Evolutionary conservation across 2,113 vertebrate genomes (phyloP), one percentile per base, ranked within the genome.

Genomic region (Ariopsis seemanni): DNA sequence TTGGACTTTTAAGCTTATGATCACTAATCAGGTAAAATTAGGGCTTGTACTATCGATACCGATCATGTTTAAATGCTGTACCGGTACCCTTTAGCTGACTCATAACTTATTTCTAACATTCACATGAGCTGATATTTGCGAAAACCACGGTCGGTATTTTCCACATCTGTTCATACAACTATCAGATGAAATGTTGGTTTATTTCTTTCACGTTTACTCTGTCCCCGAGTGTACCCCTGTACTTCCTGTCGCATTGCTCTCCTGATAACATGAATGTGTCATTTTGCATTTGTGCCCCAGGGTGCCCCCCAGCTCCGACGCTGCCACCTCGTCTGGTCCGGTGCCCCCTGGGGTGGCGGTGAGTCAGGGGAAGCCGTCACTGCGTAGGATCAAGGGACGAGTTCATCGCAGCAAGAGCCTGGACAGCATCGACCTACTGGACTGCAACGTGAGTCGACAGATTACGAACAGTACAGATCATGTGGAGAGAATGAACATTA

Each of bases 401-500:
- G 96, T 98, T 87, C 98, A 99, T 94, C 95, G 97, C 92, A 99
- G 97, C 95, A 98, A 97, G 95, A 99, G 98, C 90, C 96, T 98
- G 0, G 98, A 97, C 88, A 98, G 97, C 93, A 94, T 98, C 3
- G 97, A 99, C 88, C 97, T 99, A 94, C 97, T 97, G 80, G 98
- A 99, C 89, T 95, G 97, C 92, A 96, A 96, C 91, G 98, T 99
- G 93, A 99, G 98, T 93, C 90, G 0, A 82, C 67, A 50, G 7
- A 57, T 52, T 72, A 22, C 42, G 48, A 8, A 53, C n/a, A 79
- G 58, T 20, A 60, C 10, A n/a, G 20, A 77, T 5, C 10, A 77
- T n/a, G 20, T 25, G 42, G 4, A 1, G 18, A 25, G 18, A 12
- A 57, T 15, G 11, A 15, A 4, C 42, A 42, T 42, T 12, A 57